Base-by-base conservation (phyloP, 2,113 vertebrate genomes). In the Archocentrus centrarchus region DNA sequence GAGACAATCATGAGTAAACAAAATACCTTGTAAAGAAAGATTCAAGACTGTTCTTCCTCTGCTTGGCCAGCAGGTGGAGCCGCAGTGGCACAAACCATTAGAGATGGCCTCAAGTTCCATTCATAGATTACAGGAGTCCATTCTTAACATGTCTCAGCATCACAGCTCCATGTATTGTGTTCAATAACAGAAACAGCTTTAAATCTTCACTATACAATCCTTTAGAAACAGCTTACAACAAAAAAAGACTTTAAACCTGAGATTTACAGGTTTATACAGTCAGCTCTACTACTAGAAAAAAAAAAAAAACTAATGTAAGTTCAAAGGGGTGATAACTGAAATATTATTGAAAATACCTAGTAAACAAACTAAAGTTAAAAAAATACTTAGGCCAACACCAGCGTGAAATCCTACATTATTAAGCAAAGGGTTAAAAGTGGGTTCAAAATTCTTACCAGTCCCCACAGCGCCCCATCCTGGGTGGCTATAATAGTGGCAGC, bases 401-500 rank as follows among this genome's bases (percentile, higher is more conserved):
- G 17, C 5, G 15, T 50, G 15, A 53, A 53, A 6, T 17, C n/a
- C 22, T n/a, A 58, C 10, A 58, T 58, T 58, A 58, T n/a, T 22
- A 22, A 58, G n/a, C 37, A 76, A 59, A 59, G 10, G 17, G 13
- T 70, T 70, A 20, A 70, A 53, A 70, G 66, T 53, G 24, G 66
- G 47, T 70, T 70, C 50, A 11, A 73, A 55, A 11, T 11, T 84
- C 96, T 98, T 93, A 99, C 98, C 97, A 99, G 93, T 92, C 97
- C 98, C 98, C 98, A 99, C 8, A 99, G 97, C 22, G 98, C 92
- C 82, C 98, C 98, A 88, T 98, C 97, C 81, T 97, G 95, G 77
- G 96, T 99, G 92, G 98, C 97, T 39, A 97, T 58, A 88, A 99
- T 99, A 89, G 98, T 99, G 66, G 98, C 98, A 77, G 98, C 98